Evolutionary conservation across 1,140 invertebrate genomes (phyloP), one percentile per base, ranked within the genome.

Genomic region (Nebria ingens): DNA sequence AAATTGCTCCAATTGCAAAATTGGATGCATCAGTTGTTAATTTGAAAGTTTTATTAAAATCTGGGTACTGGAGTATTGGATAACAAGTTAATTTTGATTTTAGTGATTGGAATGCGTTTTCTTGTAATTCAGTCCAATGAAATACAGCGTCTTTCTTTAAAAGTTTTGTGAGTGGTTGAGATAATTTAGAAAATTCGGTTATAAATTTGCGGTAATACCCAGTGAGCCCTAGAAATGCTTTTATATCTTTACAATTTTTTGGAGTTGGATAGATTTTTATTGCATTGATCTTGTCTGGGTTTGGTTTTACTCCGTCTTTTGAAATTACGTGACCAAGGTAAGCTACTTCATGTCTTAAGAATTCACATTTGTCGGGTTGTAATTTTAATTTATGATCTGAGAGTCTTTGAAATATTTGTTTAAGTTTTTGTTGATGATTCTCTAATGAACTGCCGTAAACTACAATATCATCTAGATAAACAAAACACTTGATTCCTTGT

Each of bases 291-390:
- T 66, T 66, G 15, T 58, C 29, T 1, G 61, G 61, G 22, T 66
- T 58, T 11, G 64, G 61, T 55, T 54, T 59, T 9, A 68, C 57
- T 42, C 61, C 61, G 0, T 58, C 20, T 6, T 55, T 17, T 1
- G 62, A 40, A 11, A 66, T 58, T 9, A 65, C 25, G 53, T 68
- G 63, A 42, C 66, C 64, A 19, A 67, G 55, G 45, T 65, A 67
- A 19, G 13, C 34, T 1, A 64, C 51, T 61, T 64, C 61, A 12
- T 50, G 15, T 6, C 55, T n/a, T 1, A 66, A n/a, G 53, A 68
- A 68, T 19, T 59, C 51, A 52, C 61, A 66, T 57, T 69, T 69
- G 11, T 63, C 60, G 1, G 62, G 61, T 52, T 71, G 62, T 2
- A 69, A 25, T 54, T 61, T 63, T 1, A 71, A 21, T 20, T 60